phyloP scores from a whole-genome alignment of 2,797 vertebrate species.

The Microctenopoma stevenorrisi region DNA sequence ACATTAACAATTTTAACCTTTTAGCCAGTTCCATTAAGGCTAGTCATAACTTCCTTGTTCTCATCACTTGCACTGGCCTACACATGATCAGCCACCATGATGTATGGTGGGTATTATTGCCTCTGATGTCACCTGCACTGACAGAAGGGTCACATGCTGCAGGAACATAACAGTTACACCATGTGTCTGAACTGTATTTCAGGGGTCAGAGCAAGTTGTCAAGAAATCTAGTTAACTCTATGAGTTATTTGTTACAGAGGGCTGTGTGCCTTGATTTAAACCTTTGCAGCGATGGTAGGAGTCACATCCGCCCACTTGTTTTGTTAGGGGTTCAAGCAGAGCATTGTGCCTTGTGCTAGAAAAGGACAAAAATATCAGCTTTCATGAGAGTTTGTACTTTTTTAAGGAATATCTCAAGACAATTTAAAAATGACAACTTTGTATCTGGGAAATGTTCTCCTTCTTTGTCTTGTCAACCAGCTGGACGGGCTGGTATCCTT shows the following conservation, averaged over 20 bases:
- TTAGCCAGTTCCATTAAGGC: not conserved
- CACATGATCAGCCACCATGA: constrained; percentile 24
- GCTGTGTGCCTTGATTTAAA: constrained; percentile 59
- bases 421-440: constrained; percentile 48
- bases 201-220: constrained; percentile 48
- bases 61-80: constrained; percentile 13
- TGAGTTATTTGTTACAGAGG: constrained; percentile 55
- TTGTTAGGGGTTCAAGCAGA: constrained; percentile 49
- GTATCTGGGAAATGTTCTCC: constrained; percentile 22
- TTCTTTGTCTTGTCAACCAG: constrained; percentile 40
- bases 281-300: constrained; percentile 43
- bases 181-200: constrained; percentile 18
- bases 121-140: constrained; percentile 37
- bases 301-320: constrained; percentile 62
- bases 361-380: constrained; percentile 23
- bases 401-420: constrained; percentile 44
- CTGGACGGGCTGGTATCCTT: constrained; percentile 16
- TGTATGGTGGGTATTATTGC: constrained; percentile 38
- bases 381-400: constrained; percentile 49
- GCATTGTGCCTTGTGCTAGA: constrained; percentile 37
- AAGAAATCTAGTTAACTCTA: constrained; percentile 32
- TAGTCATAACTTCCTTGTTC: constrained; percentile 31
- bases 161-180: constrained; percentile 29
- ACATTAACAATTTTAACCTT: too few relatives aligned
- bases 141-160: constrained; percentile 21